These are phyloP conservation scores for Eupelmus urozonus DNA, from an alignment of 2,888 invertebrate genomes.

Conservation along the genomic window DNA sequence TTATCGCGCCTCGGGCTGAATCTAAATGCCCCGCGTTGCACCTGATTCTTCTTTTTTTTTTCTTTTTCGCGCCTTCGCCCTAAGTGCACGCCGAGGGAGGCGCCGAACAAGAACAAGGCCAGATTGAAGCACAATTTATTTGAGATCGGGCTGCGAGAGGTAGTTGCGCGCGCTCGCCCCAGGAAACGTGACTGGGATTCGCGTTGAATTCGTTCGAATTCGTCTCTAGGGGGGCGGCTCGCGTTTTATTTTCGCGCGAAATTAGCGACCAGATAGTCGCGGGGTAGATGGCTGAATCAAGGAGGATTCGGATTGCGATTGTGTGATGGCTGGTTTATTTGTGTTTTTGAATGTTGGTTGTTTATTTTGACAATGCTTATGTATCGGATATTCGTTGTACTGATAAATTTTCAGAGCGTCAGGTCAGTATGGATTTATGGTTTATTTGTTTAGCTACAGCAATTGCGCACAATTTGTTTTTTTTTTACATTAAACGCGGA, in stretches of 20 bases:
- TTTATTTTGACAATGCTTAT: no score
- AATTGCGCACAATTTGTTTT: no score
- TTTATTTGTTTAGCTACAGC: no score
- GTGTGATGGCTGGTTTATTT: no score
- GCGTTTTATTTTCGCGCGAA: slow-evolving; percentile 41
- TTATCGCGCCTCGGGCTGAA: slow-evolving; percentile 67
- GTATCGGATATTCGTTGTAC: no score
- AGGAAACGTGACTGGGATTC: slow-evolving; percentile 52
- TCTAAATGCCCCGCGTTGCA: slow-evolving; percentile 55
- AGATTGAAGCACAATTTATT: slow-evolving; percentile 58
- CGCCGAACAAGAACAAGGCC: slow-evolving; percentile 53
- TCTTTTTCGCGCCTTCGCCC: slow-evolving; percentile 50
- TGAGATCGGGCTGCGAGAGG: slow-evolving; percentile 47
- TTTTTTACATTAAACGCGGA: no score
- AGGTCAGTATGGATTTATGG: no score
- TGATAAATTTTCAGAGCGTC: no score
- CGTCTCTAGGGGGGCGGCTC: no score
- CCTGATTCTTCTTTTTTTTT: slow-evolving; percentile 57
- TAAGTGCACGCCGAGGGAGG: slow-evolving; percentile 42
- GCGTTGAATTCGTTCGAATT: no score
- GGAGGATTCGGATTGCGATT: no score
- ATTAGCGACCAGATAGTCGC: slow-evolving; percentile 9
- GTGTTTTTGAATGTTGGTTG: no score
- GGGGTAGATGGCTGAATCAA: background rate
- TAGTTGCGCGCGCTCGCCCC: slow-evolving; percentile 17